phyloP scores from a whole-genome alignment of 2,113 vertebrate species.

The Uropsilus gracilis region DNA sequence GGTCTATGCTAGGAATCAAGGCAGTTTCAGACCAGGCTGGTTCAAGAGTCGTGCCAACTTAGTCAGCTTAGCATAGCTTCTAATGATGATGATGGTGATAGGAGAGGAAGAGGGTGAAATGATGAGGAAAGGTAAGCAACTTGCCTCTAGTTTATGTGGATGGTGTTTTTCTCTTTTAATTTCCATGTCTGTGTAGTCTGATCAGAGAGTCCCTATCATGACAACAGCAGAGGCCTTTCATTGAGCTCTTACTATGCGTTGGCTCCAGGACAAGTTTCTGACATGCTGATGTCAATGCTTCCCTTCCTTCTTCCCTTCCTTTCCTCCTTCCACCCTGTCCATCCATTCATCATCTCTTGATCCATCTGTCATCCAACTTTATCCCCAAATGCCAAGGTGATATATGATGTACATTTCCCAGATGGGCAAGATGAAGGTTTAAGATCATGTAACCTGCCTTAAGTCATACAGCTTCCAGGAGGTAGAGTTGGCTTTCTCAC shows the following conservation, averaged over 20 bases:
- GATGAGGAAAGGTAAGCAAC: neutral
- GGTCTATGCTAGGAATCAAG: fast-evolving
- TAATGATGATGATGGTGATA: neutral
- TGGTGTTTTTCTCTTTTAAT: neutral
- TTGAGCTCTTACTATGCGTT: neutral
- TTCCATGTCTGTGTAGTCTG: neutral
- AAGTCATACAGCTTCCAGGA: neutral
- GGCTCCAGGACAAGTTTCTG: neutral
- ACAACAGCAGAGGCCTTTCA: neutral
- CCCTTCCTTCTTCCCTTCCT: fast-evolving
- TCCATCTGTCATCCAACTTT: neutral
- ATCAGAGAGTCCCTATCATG: neutral
- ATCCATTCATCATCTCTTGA: neutral
- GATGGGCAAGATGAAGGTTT: neutral
- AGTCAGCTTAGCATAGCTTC: neutral
- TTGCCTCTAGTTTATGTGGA: neutral
- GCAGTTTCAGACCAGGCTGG: too few species aligned
- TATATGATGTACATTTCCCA: neutral
- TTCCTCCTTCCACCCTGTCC: neutral
- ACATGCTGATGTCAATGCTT: neutral
- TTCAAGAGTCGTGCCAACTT: fast-evolving
- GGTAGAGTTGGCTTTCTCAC: neutral
- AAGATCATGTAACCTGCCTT: neutral
- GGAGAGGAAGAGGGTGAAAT: too few species aligned
- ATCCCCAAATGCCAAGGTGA: neutral